A percentile compares a stretch with the other conserved stretches of the same genome.
Conservation (phyloP, 2,113 vertebrate species). For the Cephalopholis sonnerati region DNA sequence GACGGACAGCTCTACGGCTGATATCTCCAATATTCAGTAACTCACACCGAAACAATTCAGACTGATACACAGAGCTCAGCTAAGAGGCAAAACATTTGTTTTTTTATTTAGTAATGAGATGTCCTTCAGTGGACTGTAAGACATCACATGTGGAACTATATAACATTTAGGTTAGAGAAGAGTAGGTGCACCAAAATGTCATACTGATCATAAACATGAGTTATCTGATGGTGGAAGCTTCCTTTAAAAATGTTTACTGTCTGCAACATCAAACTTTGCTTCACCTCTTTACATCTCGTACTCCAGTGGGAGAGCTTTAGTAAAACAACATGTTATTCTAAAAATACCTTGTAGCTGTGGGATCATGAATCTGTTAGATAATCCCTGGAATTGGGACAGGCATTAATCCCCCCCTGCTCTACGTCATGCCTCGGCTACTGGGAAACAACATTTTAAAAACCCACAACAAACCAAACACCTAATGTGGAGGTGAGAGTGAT, state of each 20-base stretch:
- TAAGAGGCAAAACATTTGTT: no score
- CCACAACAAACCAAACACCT: slow-evolving; percentile 17
- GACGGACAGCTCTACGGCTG: no score
- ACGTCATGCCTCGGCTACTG: slow-evolving; percentile 21
- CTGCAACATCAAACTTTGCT: neutral
- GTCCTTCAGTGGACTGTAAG: neutral
- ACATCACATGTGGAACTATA: neutral
- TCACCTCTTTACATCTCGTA: neutral
- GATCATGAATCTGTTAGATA: slow-evolving; percentile 70
- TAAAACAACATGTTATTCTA: slow-evolving; percentile 69
- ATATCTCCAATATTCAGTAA: no score
- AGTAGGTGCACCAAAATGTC: neutral
- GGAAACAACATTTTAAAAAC: slow-evolving; percentile 29
- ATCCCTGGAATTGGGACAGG: slow-evolving; percentile 76
- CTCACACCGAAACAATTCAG: no score
- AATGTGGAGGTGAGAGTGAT: neutral
- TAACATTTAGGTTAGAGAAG: no score
- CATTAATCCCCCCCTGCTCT: slow-evolving; percentile 57
- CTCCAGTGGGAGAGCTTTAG: neutral
- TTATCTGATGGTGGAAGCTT: neutral
- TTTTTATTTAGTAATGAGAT: no score
- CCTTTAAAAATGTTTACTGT: neutral
- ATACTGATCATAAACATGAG: neutral
- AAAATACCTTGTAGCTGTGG: slow-evolving; percentile 62
- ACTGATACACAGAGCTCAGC: no score